Percentiles rank a stretch among this genome's conserved stretches.
Conservation (phyloP, 2,888 invertebrate species). For the Agrochola macilenta region DNA sequence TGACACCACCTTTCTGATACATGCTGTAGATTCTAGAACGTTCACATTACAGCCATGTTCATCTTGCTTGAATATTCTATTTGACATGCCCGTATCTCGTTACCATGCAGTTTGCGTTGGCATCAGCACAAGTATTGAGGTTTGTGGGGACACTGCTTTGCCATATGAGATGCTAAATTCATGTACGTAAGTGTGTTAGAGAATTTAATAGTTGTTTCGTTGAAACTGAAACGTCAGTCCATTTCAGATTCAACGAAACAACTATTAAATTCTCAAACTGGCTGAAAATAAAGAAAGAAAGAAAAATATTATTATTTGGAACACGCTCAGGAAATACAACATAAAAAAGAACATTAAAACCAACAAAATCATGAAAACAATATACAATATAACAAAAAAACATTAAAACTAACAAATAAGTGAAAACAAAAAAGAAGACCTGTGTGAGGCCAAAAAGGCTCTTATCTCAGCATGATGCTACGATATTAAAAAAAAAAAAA, state of each 20-base stretch:
- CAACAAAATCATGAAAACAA: no score
- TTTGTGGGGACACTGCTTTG: slow-evolving; percentile 27
- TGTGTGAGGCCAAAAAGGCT: no score
- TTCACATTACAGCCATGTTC: slow-evolving; percentile 29
- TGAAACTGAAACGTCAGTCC: not conserved
- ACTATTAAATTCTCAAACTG: no score
- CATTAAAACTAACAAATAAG: no score
- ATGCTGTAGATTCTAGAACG: slow-evolving; percentile 13
- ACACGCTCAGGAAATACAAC: no score
- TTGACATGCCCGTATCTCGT: slow-evolving; percentile 56
- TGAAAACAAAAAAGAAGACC: no score
- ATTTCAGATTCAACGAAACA: no score
- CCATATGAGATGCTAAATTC: slow-evolving; percentile 29
- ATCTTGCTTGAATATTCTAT: slow-evolving; percentile 47
- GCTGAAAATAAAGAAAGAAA: not conserved
- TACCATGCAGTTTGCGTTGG: slow-evolving; percentile 49
- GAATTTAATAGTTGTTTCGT: not conserved
- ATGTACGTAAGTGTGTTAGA: slow-evolving; percentile 14
- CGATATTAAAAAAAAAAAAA: no score
- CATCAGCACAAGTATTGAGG: slow-evolving; percentile 39
- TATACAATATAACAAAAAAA: no score
- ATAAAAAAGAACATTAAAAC: no score
- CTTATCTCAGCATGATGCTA: no score
- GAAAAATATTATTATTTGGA: no score
- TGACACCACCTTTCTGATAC: not conserved